Base-by-base conservation (phyloP, 2,797 vertebrate genomes). In the Glyptemys insculpta region DNA sequence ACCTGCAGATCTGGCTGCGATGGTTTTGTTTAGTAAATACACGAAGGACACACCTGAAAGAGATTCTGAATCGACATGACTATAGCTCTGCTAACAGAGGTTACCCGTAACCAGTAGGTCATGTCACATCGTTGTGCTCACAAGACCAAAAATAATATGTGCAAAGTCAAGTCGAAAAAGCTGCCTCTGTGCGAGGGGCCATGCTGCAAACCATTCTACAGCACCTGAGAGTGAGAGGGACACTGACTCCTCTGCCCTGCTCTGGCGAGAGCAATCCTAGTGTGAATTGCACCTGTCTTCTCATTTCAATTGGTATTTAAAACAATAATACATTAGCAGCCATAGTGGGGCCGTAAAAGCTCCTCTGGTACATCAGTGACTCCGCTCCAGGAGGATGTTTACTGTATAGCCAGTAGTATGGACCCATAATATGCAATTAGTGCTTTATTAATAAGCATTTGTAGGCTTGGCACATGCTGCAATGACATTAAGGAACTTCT, bases 21-120 rank as follows among this genome's bases (percentile, higher is more conserved):
- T 41, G n/a, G 3, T 68, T 34, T 1, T 5, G 29, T 2, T 68
- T 93, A 89, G 92, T 91, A 82, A 90, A 83, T 2, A n/a, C 84
- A 8, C 89, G 25, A 86, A 96, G 94, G 97, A 97, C 96, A 94
- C 94, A 95, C 96, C 86, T 93, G 96, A 88, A 72, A 87, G 95
- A 88, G 59, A 83, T 86, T 95, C 25, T 68, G 94, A 88, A 79
- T 89, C 84, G 9, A 93, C 91, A 92, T 0, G 92, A 83, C 47
- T 89, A 57, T 93, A 85, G 93, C 97, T 94, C 88, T 94, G 95
- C 95, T 96, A 88, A 31, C 5, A 4, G 15, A 12, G 95, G 91
- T 68, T 93, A 87, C 96, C 86, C 94, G 76, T 85, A 91, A 89
- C 94, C 93, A 56, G 84, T 2, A 88, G 96, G 97, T 96, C 96